Conservation (phyloP, 2,888 invertebrate species). For the Biston betularia region DNA sequence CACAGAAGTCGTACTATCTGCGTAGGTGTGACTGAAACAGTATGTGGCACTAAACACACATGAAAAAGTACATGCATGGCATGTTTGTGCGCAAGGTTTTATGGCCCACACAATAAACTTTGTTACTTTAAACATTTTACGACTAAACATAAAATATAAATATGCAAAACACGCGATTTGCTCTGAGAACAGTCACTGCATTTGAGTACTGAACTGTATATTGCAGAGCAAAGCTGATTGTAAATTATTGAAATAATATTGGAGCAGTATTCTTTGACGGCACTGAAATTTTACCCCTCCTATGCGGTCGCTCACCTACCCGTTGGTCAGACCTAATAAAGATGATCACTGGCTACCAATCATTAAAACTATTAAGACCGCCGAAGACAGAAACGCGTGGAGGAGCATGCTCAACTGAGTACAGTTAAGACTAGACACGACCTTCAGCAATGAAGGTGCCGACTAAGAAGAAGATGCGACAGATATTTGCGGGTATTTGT, state of each 20-base stretch:
- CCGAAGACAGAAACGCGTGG: no score
- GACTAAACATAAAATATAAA: slow-evolving; percentile 70
- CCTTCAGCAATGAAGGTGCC: no score
- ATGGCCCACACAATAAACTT: slow-evolving; percentile 68
- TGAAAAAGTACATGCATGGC: slow-evolving; percentile 34
- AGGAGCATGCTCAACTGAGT: no score
- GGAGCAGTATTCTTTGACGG: background rate
- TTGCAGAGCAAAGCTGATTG: slow-evolving; percentile 5
- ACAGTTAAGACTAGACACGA: no score
- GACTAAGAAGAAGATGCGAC: no score
- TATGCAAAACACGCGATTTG: slow-evolving; percentile 62
- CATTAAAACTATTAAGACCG: no score
- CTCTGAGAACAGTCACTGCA: slow-evolving; percentile 42
- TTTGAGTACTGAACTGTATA: slow-evolving; percentile 38
- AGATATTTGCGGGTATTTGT: no score
- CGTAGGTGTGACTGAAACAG: slow-evolving; percentile 4
- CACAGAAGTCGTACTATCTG: slow-evolving; percentile 8
- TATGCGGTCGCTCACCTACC: no score
- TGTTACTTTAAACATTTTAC: slow-evolving; percentile 75
- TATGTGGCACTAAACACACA: slow-evolving; percentile 19
- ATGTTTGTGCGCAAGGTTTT: slow-evolving; percentile 56
- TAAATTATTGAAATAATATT: background rate
- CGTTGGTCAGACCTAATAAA: no score
- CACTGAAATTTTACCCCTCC: background rate
- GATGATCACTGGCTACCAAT: no score